phyloP scores from a whole-genome alignment of 2,113 vertebrate genomes.

The Ochotona curzoniae region DNA sequence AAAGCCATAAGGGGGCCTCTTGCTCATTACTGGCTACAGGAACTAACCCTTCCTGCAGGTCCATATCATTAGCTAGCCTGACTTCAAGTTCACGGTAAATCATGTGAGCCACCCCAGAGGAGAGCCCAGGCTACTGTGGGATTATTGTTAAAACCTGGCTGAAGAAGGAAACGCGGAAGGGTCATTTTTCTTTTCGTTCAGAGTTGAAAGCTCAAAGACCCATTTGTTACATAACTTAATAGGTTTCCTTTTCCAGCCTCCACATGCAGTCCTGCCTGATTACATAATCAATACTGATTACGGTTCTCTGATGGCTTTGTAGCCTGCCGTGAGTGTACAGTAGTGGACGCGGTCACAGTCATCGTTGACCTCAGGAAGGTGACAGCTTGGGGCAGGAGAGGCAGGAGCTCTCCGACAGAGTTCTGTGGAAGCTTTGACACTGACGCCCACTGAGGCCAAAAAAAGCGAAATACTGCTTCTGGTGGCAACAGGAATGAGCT shows the following conservation, averaged over 20 bases:
- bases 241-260: neutral
- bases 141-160: neutral
- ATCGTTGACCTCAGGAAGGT: neutral
- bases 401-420: neutral
- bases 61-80: neutral
- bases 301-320: neutral
- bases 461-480: no score
- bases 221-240: neutral
- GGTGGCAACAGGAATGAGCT: no score
- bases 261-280: neutral
- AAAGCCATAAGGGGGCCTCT: neutral
- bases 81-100: neutral
- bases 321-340: neutral
- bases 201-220: neutral
- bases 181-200: constrained; percentile 22
- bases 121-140: neutral
- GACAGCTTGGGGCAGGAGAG: neutral
- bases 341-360: neutral
- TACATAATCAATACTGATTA: neutral
- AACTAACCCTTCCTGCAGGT: neutral
- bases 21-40: neutral
- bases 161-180: neutral
- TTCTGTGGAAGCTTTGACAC: neutral
- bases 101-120: neutral
- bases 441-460: neutral